Percentiles rank a stretch among this genome's conserved stretches.
Evolutionary conservation across 2,113 vertebrate species (phyloP).

Genomic region (Sula dactylatra): DNA sequence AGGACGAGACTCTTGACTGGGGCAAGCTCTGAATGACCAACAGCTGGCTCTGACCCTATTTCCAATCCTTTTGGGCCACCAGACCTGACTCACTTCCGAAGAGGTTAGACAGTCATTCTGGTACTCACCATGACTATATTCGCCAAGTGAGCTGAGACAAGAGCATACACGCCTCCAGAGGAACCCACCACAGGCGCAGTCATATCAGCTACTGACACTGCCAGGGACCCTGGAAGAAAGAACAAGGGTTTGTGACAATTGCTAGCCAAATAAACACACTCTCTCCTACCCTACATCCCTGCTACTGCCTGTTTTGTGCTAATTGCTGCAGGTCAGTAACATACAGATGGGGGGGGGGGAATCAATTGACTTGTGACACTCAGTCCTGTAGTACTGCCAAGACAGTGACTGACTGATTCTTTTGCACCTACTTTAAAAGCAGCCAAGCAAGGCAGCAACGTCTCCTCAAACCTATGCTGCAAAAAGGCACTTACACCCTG

Average conservation of each 20-base stretch:
- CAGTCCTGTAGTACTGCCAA: neutral
- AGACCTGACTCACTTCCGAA: neutral
- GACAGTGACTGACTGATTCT: neutral
- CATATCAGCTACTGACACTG: slow-evolving; percentile 94
- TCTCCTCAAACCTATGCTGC: neutral
- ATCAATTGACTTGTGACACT: neutral
- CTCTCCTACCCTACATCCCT: neutral
- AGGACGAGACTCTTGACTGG: neutral
- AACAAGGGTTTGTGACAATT: neutral
- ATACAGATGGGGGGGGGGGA: neutral
- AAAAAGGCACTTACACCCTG: neutral
- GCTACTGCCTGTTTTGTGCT: neutral
- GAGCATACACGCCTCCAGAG: slow-evolving; percentile 94
- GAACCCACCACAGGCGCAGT: slow-evolving; percentile 93
- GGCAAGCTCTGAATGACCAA: neutral
- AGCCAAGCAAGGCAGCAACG: neutral
- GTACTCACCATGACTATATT: slow-evolving; percentile 95
- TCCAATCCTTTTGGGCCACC: neutral
- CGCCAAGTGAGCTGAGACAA: slow-evolving; percentile 95
- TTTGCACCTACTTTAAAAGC: neutral
- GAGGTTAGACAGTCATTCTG: neutral
- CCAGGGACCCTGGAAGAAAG: slow-evolving; percentile 84
- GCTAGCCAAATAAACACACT: neutral
- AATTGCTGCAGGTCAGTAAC: neutral
- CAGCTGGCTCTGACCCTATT: neutral